Base-by-base conservation (phyloP, 2,113 vertebrate species). In the Tangachromis dhanisi region DNA sequence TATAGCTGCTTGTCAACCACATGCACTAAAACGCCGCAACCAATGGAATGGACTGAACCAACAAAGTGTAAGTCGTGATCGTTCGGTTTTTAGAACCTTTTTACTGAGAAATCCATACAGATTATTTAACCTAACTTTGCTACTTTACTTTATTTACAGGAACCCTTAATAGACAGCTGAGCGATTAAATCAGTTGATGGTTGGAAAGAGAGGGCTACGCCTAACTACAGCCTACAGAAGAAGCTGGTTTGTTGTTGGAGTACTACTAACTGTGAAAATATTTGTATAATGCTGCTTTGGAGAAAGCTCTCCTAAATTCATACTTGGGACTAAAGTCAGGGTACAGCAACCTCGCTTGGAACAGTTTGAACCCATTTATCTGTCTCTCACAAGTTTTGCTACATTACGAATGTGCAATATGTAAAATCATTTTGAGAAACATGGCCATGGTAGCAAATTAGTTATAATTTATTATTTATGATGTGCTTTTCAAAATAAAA, bases 101-200 rank as follows among this genome's bases (percentile, higher is more conserved):
- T 51, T 51, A 33, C 73, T 49, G 45, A 38, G 2, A 68, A 71
- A 86, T 71, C 12, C 84, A 26, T 4, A 83, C 9, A 81, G 29
- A 19, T 6, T 42, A 8, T 83, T 55, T 73, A 21, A 80, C 10
- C 17, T 71, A 26, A 63, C 35, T 24, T 31, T 35, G 8, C 8
- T 80, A 7, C 38, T 91, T 83, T 80, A 14, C 17, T 92, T 71
- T 84, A 40, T 87, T 95, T 90, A 59, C 92, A 97, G 96, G 92
- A 95, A 51, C 91, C 91, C 55, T 86, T 96, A 90, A 88, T 96
- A 21, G 90, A 92, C 31, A 83, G 83, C 79, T 96, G 84, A 96
- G 73, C 4, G 59, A 31, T 59, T 81, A 83, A 86, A 80, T 63
- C 63, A 81, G 3, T 14, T 61, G 29, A 5, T 63, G 16, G 31